Conservation (phyloP, 2,797 vertebrate species). For the Anguilla marmorata region DNA sequence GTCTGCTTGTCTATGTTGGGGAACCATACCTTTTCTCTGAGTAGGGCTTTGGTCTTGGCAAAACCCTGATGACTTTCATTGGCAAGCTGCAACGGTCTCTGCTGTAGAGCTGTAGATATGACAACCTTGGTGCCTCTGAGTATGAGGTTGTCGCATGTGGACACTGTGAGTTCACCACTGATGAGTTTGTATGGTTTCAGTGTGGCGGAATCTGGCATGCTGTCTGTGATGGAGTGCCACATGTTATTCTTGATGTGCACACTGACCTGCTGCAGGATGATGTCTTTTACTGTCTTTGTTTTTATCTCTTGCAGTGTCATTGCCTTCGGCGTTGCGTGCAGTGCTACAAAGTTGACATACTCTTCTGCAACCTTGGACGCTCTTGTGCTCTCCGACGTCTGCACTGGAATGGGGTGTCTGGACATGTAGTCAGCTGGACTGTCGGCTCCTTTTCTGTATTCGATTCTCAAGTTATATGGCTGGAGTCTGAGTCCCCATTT, state of each 20-base stretch:
- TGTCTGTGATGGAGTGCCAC: slow-evolving; percentile 25
- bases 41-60: too few relatives aligned
- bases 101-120: not conserved
- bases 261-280: slow-evolving; percentile 30
- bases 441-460: slow-evolving; percentile 39
- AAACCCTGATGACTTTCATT: too few relatives aligned
- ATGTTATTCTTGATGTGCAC: slow-evolving; percentile 23
- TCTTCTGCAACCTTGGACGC: slow-evolving; percentile 43
- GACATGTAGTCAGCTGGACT: slow-evolving; percentile 49
- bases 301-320: slow-evolving; percentile 36
- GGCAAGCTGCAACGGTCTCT: not conserved
- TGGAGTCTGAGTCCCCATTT: slow-evolving; percentile 44
- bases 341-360: slow-evolving; percentile 40
- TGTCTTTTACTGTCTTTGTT: slow-evolving; percentile 36
- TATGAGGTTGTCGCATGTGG: not conserved
- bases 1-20: too few relatives aligned
- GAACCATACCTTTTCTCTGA: too few relatives aligned
- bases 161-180: slow-evolving; percentile 35
- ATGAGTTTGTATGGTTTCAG: slow-evolving; percentile 28
- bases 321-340: slow-evolving; percentile 32
- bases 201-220: not conserved
- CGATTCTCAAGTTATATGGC: slow-evolving; percentile 33
- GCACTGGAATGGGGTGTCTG: not conserved
- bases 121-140: not conserved
- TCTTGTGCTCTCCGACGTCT: not conserved